A percentile compares a stretch with the other conserved stretches of the same genome.
These are phyloP conservation scores for Atta colombica DNA, from an alignment of 1,140 invertebrate species.

Conservation along the genomic window DNA sequence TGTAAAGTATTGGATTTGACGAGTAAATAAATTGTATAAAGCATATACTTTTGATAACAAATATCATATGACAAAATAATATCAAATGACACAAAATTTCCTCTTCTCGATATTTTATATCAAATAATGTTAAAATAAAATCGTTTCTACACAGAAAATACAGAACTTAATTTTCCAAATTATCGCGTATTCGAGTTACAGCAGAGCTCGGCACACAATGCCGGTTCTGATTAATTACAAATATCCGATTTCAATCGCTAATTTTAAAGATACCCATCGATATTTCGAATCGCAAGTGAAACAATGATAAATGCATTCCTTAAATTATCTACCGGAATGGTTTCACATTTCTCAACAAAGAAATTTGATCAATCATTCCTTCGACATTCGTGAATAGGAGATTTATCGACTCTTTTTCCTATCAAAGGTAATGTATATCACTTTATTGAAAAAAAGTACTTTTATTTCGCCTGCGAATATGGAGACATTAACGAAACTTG, in stretches of 20 bases:
- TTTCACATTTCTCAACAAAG: conserved; percentile 41
- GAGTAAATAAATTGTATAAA: not conserved
- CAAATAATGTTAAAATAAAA: not conserved
- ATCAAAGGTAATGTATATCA: conserved; percentile 44
- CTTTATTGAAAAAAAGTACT: conserved; percentile 29
- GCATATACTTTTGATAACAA: not conserved
- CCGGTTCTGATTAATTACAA: conserved; percentile 10
- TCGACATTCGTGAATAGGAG: conserved; percentile 42
- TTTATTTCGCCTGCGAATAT: conserved; percentile 26
- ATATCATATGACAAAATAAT: not conserved
- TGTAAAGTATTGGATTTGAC: not conserved
- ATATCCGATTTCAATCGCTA: conserved; percentile 16
- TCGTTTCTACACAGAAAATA: not conserved
- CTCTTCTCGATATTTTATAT: no score
- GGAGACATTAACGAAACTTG: conserved; percentile 51
- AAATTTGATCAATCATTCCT: conserved; percentile 55
- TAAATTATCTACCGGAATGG: conserved; percentile 10
- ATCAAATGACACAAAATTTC: not conserved
- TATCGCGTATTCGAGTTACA: not conserved
- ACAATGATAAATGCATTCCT: conserved; percentile 48
- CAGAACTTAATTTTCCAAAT: not conserved
- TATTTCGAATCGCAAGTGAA: conserved; percentile 15
- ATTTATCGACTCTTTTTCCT: conserved; percentile 42
- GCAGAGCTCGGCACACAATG: not conserved
- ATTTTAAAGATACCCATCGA: conserved; percentile 17